Percentiles rank a stretch among this genome's conserved stretches.
Conservation (phyloP, 1,140 invertebrate genomes). For the Heliconius eleuchia region DNA sequence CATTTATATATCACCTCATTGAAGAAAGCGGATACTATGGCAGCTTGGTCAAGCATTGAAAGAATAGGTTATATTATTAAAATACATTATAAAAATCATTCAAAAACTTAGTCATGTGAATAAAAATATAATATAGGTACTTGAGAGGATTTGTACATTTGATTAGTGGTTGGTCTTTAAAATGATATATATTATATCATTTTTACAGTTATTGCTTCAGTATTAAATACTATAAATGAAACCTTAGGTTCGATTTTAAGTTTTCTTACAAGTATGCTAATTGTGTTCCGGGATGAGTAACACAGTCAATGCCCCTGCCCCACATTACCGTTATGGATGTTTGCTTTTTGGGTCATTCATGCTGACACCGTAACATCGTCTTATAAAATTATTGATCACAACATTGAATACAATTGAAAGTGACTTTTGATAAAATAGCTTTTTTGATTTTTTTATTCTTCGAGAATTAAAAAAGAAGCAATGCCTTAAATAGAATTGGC, state of each 20-base stretch:
- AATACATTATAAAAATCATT: background rate
- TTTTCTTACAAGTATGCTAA: slow-evolving; percentile 26
- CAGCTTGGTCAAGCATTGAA: background rate
- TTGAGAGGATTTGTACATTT: background rate
- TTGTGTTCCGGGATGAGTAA: slow-evolving; percentile 46
- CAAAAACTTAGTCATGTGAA: background rate
- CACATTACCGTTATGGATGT: slow-evolving; percentile 51
- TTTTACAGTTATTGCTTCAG: background rate
- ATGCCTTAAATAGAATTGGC: too few species aligned
- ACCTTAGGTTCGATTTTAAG: background rate
- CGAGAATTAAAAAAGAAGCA: too few species aligned
- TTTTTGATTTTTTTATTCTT: background rate
- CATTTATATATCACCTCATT: too few species aligned
- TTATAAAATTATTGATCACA: background rate
- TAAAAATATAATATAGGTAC: background rate
- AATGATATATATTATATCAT: background rate
- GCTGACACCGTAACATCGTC: slow-evolving; percentile 41
- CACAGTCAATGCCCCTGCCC: slow-evolving; percentile 44
- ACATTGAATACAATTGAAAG: background rate
- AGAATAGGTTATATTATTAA: background rate
- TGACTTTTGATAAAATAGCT: background rate
- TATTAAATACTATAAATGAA: background rate
- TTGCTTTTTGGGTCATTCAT: slow-evolving; percentile 43
- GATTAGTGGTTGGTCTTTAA: background rate
- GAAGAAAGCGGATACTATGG: background rate